phyloP scores from a whole-genome alignment of 2,113 vertebrate genomes.

The Zosterops japonicus region DNA sequence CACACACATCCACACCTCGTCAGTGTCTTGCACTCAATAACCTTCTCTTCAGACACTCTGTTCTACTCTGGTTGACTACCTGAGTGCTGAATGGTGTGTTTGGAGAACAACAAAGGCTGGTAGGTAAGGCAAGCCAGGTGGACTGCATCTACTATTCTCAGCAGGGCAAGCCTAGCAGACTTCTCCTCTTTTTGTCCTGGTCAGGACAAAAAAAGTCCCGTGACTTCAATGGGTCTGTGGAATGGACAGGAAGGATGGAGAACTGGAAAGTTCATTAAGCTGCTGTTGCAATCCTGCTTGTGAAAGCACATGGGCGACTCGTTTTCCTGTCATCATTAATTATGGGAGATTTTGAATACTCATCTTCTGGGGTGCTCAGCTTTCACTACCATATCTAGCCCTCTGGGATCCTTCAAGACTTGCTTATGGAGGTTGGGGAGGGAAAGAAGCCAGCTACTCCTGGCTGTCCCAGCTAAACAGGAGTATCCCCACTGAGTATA shows the following conservation, averaged over 20 bases:
- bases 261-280: neutral
- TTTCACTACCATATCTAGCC: neutral
- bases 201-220: neutral
- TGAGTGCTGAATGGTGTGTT: neutral
- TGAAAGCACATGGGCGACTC: neutral
- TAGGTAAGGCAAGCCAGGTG: neutral
- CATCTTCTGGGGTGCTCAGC: neutral
- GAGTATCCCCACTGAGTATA: neutral
- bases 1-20: neutral
- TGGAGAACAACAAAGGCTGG: neutral
- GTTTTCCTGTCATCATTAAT: neutral
- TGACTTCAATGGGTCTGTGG: neutral
- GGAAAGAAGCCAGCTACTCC: neutral
- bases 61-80: neutral
- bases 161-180: neutral
- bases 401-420: neutral
- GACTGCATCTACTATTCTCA: neutral
- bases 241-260: neutral
- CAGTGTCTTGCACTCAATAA: neutral
- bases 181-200: neutral
- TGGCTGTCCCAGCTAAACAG: neutral
- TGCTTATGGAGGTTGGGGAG: neutral
- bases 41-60: neutral
- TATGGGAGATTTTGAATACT: neutral
- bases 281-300: neutral